A percentile compares a stretch with the other conserved stretches of the same genome.
Conservation (phyloP, 2,797 vertebrate genomes). For the Myiothlypis chrysogaster region DNA sequence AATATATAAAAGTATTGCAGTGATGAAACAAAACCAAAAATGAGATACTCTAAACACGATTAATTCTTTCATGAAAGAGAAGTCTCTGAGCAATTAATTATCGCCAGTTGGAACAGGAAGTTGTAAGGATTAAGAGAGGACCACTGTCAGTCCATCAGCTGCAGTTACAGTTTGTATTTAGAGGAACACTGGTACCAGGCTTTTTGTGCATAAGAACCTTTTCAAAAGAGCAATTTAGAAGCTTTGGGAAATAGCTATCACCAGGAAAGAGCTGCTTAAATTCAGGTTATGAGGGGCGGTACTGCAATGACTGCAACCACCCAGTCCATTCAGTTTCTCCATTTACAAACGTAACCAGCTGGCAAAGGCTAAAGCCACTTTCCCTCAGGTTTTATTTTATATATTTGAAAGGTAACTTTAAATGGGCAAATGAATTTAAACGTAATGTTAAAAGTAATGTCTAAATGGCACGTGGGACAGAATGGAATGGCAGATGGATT, state of each 20-base stretch:
- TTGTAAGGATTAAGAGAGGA: neutral
- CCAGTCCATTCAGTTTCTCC: neutral
- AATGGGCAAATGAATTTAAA: neutral
- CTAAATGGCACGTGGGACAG: neutral
- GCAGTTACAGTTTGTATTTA: neutral
- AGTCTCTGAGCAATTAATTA: neutral
- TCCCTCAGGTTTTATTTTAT: neutral
- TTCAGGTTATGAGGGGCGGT: neutral
- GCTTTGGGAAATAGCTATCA: neutral
- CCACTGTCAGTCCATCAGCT: neutral
- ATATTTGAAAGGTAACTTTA: neutral
- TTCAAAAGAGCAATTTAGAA: neutral
- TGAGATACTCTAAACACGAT: slow-evolving; percentile 79
- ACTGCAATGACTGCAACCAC: neutral
- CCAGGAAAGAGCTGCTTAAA: neutral
- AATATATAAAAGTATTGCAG: slow-evolving; percentile 85
- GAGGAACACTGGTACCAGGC: neutral
- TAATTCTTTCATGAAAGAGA: slow-evolving; percentile 5
- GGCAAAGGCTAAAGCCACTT: neutral
- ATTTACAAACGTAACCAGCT: neutral
- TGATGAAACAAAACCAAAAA: slow-evolving; percentile 87
- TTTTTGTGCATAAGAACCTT: neutral
- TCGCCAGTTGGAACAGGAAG: neutral
- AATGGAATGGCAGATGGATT: slow-evolving; percentile 60
- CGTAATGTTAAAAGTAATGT: neutral